Conservation (phyloP, 2,888 invertebrate genomes). For the Uropetala carovei region DNA sequence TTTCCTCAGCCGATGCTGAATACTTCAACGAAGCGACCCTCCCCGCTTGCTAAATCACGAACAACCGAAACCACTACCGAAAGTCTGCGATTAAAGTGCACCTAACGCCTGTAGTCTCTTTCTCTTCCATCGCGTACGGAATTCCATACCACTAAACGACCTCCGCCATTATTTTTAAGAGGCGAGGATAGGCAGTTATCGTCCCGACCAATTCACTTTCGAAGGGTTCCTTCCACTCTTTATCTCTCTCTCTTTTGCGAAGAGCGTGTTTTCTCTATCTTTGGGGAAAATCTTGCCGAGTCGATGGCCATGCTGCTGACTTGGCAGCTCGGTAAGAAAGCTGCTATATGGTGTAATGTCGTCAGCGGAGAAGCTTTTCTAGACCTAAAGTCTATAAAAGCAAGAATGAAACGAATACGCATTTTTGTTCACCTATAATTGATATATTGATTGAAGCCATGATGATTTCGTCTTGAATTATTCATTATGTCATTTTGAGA, state of each 20-base stretch:
- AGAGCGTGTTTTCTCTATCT: background rate
- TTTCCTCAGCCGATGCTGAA: background rate
- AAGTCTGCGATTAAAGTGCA: background rate
- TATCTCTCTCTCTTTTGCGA: background rate
- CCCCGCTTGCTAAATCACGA: background rate
- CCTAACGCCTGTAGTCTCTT: background rate
- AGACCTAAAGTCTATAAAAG: too few species aligned
- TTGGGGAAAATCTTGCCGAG: too few species aligned
- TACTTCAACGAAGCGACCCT: background rate
- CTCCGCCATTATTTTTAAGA: slow-evolving; percentile 26
- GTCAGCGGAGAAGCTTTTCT: too few species aligned
- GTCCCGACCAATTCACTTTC: background rate
- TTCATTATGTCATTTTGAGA: too few species aligned
- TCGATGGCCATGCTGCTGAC: too few species aligned
- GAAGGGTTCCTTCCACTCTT: background rate
- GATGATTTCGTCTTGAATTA: too few species aligned
- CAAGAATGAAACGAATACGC: too few species aligned
- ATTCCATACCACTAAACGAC: background rate
- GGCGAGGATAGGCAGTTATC: background rate
- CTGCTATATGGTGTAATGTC: too few species aligned
- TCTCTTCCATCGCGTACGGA: background rate
- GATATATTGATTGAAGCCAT: too few species aligned
- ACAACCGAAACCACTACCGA: background rate
- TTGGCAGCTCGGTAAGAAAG: too few species aligned
- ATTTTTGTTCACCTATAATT: too few species aligned